Evolutionary conservation across 2,113 vertebrate species (phyloP), one percentile per base, ranked within the genome.

Genomic region (Arothron firmamentum): DNA sequence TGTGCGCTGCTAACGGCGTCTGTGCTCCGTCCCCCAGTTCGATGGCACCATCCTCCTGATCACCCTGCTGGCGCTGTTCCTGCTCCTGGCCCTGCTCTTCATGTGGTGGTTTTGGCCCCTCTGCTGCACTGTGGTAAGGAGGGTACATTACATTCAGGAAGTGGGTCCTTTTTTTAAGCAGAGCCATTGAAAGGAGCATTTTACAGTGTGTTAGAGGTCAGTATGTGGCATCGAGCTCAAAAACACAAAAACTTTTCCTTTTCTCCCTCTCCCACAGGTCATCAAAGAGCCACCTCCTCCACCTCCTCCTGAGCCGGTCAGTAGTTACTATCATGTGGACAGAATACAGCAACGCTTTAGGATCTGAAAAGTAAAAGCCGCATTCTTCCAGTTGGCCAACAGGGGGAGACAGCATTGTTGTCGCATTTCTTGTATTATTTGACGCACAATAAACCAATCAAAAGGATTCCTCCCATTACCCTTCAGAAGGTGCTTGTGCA

Each of bases 31-130:
- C 6, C 59, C 59, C 52, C 86, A 96, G 94, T 92, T 92, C 38
- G 93, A 92, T 51, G 94, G 94, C 11, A 94, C 92, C 58, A 92
- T 95, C 28, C 92, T 95, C 43, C 89, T 96, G 62, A 92, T 94
- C 74, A 91, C 90, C 3, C 87, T 95, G 61, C 85, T 95, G 82
- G 90, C 94, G 56, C 82, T 94, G 2, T 90, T 92, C 77, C 85
- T 96, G 19, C 79, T 96, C 28, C 71, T 94, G 71, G 82, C 88
- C 6, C 63, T 93, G 61, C 82, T 93, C 52, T 88, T 95, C 62
- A 82, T 94, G 56, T 96, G 91, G 90, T 94, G 93, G 91, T 89
- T 95, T 86, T 96, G 93, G 92, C 89, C 87, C 12, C 88, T 94
- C 12, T 94, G 94, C 82, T 92, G 89, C 87, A 95, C 86, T 0